Conservation (phyloP, 2,797 vertebrate genomes). For the Lates japonicus region DNA sequence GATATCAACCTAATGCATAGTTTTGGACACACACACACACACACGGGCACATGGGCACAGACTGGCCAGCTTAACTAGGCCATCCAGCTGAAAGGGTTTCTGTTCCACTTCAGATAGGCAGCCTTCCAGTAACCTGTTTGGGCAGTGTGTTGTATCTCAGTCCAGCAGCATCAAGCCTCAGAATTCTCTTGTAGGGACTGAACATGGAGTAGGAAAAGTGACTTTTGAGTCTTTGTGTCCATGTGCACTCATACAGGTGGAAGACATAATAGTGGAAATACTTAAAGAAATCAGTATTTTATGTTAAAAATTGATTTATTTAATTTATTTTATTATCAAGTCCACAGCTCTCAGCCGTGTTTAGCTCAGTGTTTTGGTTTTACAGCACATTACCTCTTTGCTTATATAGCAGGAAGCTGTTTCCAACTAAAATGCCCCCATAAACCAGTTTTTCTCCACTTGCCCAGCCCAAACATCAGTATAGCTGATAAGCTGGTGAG, state of each 20-base stretch:
- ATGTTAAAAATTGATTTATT: not conserved
- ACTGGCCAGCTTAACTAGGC: slow-evolving; percentile 52
- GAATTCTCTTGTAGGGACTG: slow-evolving; percentile 7
- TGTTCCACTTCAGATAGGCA: slow-evolving; percentile 78
- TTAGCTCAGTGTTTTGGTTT: slow-evolving; percentile 7
- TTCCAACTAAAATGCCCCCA: not conserved
- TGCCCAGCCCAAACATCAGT: not conserved
- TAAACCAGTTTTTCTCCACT: not conserved
- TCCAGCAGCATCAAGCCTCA: slow-evolving; percentile 37
- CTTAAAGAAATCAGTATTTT: not conserved
- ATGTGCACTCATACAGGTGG: not conserved
- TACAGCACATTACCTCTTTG: not conserved
- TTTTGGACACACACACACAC: slow-evolving; percentile 37
- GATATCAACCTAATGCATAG: slow-evolving; percentile 46
- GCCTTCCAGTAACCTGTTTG: slow-evolving; percentile 72
- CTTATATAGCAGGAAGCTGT: not conserved
- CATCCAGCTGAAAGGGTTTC: slow-evolving; percentile 63
- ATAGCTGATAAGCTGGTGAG: not conserved
- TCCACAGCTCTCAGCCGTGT: not conserved
- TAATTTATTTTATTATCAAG: not conserved
- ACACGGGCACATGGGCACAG: not conserved
- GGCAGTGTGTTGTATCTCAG: slow-evolving; percentile 50
- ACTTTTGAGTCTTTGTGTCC: not conserved
- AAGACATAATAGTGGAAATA: not conserved
- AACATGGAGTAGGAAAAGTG: not conserved